These are phyloP conservation scores for Patella depressa DNA, from an alignment of 2,888 invertebrate genomes.

Conservation along the genomic window DNA sequence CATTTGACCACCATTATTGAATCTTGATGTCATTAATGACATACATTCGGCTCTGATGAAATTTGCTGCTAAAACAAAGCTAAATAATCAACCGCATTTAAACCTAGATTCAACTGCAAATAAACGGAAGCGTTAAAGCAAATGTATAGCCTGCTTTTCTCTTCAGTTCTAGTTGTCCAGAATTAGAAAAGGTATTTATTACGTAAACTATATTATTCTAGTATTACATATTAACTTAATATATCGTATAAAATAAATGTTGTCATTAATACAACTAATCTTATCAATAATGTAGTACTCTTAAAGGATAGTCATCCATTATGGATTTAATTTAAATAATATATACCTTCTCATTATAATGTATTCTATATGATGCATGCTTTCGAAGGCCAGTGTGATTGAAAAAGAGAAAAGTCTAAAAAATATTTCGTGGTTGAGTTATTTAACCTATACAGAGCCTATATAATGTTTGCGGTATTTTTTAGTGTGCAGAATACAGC, in stretches of 20 bases:
- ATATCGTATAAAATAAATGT: neutral
- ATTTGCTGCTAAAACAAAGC: neutral
- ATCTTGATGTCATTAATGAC: too few species aligned
- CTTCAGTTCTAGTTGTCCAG: too few species aligned
- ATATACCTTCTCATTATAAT: neutral
- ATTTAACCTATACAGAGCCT: slow-evolving; percentile 5
- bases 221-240: too few species aligned
- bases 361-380: slow-evolving; percentile 1
- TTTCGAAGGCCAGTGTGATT: slow-evolving; percentile 6
- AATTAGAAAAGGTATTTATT: too few species aligned
- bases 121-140: too few species aligned
- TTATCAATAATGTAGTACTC: neutral
- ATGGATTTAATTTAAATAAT: too few species aligned
- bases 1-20: neutral
- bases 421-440: neutral
- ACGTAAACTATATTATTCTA: too few species aligned
- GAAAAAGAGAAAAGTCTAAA: neutral
- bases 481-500: slow-evolving; percentile 7
- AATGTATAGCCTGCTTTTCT: too few species aligned
- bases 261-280: too few species aligned
- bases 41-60: too few species aligned
- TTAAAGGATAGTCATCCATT: too few species aligned
- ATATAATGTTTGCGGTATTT: slow-evolving; percentile 12
- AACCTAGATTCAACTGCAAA: neutral
- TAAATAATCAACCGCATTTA: neutral